A percentile compares a stretch with the other conserved stretches of the same genome.
Conservation (phyloP, 23 tunicate genomes). For the Phallusia fumigata region DNA sequence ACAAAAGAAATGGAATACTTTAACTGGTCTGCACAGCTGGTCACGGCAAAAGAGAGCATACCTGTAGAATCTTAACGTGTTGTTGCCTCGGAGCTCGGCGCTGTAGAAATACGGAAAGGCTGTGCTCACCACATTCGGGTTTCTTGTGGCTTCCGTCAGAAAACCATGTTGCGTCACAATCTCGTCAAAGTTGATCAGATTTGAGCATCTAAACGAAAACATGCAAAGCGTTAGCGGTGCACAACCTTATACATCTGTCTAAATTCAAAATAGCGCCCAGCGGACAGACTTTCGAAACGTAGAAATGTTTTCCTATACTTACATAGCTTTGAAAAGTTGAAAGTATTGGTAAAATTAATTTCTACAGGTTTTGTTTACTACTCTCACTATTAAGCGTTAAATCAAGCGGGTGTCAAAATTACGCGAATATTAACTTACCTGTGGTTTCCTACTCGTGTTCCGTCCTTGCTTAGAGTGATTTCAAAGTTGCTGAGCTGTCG, state of each 20-base stretch:
- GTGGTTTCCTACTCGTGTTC: slow-evolving; percentile 82
- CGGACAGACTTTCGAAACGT: no score
- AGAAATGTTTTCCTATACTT: no score
- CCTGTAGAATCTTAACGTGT: slow-evolving; percentile 89
- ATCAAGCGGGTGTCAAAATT: no score
- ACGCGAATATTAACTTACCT: slow-evolving; percentile 44
- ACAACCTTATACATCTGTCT: neutral
- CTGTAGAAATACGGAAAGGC: slow-evolving; percentile 71
- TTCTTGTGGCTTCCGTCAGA: slow-evolving; percentile 56
- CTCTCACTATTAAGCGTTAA: no score
- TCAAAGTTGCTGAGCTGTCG: slow-evolving; percentile 89
- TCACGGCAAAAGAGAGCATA: slow-evolving; percentile 22
- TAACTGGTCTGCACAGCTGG: neutral
- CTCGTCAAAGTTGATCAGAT: slow-evolving; percentile 79
- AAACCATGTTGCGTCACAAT: slow-evolving; percentile 82
- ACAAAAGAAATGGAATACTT: neutral
- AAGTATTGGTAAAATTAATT: no score
- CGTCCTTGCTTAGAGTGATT: slow-evolving; percentile 82
- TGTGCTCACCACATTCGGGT: slow-evolving; percentile 66
- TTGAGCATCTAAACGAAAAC: slow-evolving; percentile 77
- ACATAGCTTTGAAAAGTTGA: no score
- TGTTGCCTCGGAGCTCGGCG: slow-evolving; percentile 62
- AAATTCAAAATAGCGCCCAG: neutral
- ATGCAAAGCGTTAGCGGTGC: neutral
- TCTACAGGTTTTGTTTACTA: no score